These are phyloP conservation scores for Temnothorax ravouxi DNA, from an alignment of 2,888 invertebrate genomes.

Conservation along the genomic window DNA sequence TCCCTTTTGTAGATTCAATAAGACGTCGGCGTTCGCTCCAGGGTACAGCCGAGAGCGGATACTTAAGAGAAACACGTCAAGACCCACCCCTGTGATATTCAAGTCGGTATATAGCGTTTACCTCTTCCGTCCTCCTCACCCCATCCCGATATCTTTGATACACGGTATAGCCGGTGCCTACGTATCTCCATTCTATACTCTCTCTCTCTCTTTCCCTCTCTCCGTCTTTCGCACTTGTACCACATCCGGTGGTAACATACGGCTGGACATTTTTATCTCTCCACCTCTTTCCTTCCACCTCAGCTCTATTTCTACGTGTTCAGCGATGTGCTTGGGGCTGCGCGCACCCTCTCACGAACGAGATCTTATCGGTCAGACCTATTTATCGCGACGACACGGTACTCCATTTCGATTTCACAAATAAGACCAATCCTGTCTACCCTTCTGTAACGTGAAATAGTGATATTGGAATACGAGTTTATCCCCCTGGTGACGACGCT, in stretches of 20 bases:
- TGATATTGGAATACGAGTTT: background rate
- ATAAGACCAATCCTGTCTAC: background rate
- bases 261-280: constrained; percentile 10
- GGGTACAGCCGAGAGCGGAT: constrained; percentile 28
- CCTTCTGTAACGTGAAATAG: background rate
- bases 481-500: no score
- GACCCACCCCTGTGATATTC: background rate
- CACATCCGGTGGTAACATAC: background rate
- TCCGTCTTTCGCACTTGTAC: background rate
- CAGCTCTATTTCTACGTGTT: constrained; percentile 24
- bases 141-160: background rate
- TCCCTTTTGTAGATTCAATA: constrained; percentile 61
- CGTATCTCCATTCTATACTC: constrained; percentile 1
- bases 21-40: constrained; percentile 50
- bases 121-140: background rate
- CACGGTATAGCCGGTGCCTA: background rate
- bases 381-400: background rate
- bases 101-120: background rate
- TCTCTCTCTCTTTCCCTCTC: background rate
- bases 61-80: constrained; percentile 17
- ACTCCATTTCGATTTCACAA: background rate
- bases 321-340: constrained; percentile 17
- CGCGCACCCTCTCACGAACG: background rate
- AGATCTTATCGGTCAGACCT: background rate
- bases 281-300: constrained; percentile 23